phyloP scores from a whole-genome alignment of 2,888 invertebrate species.

The Caenorhabditis sp. region DNA sequence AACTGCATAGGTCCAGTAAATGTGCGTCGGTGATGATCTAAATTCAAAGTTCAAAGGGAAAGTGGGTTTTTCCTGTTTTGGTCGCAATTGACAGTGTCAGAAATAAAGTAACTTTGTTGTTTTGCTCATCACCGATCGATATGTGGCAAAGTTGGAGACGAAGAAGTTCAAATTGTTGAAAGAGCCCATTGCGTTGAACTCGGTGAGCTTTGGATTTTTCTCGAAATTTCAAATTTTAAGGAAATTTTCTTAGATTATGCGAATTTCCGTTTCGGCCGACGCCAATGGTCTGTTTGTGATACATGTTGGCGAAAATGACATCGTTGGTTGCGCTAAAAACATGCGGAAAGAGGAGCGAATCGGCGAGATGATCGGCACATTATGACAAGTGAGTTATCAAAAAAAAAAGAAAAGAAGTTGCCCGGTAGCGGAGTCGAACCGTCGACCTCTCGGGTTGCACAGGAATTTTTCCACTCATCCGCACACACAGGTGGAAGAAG shows the following conservation, averaged over 20 bases:
- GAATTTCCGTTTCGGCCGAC: constrained; percentile 71
- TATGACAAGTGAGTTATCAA: constrained; percentile 71
- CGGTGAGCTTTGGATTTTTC: constrained; percentile 48
- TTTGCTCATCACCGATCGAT: constrained; percentile 72
- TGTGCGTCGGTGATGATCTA: no score
- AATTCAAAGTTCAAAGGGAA: no score
- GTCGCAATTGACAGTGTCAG: no score
- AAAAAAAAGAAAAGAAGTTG: no score
- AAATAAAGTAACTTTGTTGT: constrained; percentile 72
- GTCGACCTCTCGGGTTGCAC: no score
- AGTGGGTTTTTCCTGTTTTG: no score
- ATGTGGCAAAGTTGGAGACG: constrained; percentile 73
- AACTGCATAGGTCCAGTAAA: no score
- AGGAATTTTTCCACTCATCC: no score
- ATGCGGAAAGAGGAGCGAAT: constrained; percentile 71
- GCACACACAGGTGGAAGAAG: no score
- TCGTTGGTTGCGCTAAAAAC: constrained; percentile 72
- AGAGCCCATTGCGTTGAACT: constrained; percentile 66
- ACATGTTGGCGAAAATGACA: constrained; percentile 73
- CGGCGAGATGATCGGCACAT: constrained; percentile 72
- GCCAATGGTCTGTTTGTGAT: constrained; percentile 72
- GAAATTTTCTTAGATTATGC: no score
- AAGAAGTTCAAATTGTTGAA: constrained; percentile 73
- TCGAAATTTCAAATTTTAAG: no score
- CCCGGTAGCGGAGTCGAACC: no score